Percentiles rank a stretch among this genome's conserved stretches.
Evolutionary conservation across 1,140 invertebrate genomes (phyloP).

Genomic region (Brachionus sp.): DNA sequence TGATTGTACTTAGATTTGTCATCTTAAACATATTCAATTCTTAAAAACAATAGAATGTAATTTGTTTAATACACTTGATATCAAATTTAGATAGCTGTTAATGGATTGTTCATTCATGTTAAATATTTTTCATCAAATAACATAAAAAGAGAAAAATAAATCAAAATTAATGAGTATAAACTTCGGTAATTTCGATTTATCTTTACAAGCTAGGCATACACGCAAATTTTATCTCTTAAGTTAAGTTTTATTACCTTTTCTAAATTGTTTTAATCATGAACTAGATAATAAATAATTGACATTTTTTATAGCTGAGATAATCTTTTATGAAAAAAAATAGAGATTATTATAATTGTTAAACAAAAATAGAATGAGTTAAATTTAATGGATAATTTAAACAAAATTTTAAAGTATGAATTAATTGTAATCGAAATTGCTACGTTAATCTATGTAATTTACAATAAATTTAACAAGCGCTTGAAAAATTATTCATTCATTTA

Average conservation of each 20-base stretch:
- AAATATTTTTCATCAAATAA: neutral
- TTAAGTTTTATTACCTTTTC: neutral
- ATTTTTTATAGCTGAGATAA: neutral
- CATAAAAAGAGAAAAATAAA: neutral
- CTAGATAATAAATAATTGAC: neutral
- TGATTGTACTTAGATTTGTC: neutral
- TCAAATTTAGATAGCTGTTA: neutral
- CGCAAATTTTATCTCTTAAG: neutral
- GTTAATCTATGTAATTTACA: too few species aligned
- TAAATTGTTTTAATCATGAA: neutral
- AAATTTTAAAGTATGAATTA: too few species aligned
- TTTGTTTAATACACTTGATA: neutral
- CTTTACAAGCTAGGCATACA: neutral
- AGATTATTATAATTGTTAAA: neutral
- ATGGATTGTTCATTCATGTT: neutral
- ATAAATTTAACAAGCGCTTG: too few species aligned
- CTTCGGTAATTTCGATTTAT: neutral
- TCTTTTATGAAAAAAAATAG: neutral
- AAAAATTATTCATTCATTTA: too few species aligned
- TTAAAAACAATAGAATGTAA: neutral
- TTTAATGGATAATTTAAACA: too few species aligned
- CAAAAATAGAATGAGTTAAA: too few species aligned
- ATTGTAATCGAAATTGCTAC: too few species aligned
- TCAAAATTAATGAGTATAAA: neutral
- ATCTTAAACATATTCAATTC: neutral